These are phyloP conservation scores for Murina feae DNA, from an alignment of 2,113 vertebrate species.

Conservation along the genomic window DNA sequence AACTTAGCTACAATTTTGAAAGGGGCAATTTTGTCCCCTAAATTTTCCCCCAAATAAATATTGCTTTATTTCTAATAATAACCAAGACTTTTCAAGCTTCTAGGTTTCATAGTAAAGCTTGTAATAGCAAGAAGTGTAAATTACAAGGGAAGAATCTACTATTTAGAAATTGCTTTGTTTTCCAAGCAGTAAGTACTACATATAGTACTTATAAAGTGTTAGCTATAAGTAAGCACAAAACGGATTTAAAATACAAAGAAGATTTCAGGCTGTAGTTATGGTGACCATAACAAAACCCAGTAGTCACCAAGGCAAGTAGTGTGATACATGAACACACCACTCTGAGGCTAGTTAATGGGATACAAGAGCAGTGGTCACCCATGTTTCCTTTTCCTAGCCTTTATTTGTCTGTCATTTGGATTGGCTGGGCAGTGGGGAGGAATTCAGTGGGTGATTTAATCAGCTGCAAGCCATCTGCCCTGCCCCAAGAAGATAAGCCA, in stretches of 20 bases:
- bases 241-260: slow-evolving; percentile 81
- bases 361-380: slow-evolving; percentile 80
- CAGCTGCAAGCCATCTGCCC: slow-evolving; percentile 46
- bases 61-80: slow-evolving; percentile 87
- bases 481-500: slow-evolving; percentile 67
- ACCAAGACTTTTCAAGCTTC: slow-evolving; percentile 86
- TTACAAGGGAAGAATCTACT: slow-evolving; percentile 83
- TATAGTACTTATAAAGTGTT: slow-evolving; percentile 82
- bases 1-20: slow-evolving; percentile 85
- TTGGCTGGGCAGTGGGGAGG: slow-evolving; percentile 75
- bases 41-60: slow-evolving; percentile 73
- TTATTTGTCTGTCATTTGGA: slow-evolving; percentile 76
- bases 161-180: slow-evolving; percentile 87
- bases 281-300: slow-evolving; percentile 70
- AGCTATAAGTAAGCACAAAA: slow-evolving; percentile 85
- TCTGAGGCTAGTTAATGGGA: slow-evolving; percentile 77
- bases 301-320: slow-evolving; percentile 82
- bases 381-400: slow-evolving; percentile 77
- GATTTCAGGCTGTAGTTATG: slow-evolving; percentile 80
- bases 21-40: slow-evolving; percentile 76
- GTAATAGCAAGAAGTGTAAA: slow-evolving; percentile 84
- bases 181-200: slow-evolving; percentile 85
- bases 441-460: slow-evolving; percentile 53
- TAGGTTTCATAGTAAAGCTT: slow-evolving; percentile 89
- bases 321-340: slow-evolving; percentile 80